Conservation (phyloP, 2,797 vertebrate genomes). For the Masticophis lateralis region DNA sequence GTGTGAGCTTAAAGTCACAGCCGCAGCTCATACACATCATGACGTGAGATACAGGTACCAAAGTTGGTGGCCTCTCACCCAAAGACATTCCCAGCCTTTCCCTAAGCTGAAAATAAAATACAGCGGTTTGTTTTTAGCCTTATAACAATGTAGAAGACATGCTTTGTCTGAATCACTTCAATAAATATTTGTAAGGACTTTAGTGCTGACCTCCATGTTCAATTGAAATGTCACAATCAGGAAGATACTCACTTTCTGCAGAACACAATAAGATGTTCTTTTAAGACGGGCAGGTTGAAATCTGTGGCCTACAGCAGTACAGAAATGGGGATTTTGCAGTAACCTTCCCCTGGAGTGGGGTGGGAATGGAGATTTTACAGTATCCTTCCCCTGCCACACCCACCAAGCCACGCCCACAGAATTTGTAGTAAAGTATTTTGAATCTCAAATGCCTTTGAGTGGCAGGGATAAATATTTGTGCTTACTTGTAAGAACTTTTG, state of each 20-base stretch:
- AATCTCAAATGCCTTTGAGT: neutral
- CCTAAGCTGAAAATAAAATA: slow-evolving; percentile 74
- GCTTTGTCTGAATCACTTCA: neutral
- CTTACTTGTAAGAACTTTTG: neutral
- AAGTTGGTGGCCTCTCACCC: slow-evolving; percentile 88
- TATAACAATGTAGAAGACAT: neutral
- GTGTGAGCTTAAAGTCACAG: slow-evolving; percentile 90
- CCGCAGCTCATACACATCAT: slow-evolving; percentile 98
- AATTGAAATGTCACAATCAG: slow-evolving; percentile 2
- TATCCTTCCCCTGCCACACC: no score
- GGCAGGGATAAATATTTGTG: neutral
- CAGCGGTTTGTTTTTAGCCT: neutral
- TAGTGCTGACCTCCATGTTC: slow-evolving; percentile 3
- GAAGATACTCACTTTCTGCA: slow-evolving; percentile 1
- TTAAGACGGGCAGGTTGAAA: neutral
- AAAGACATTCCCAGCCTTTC: slow-evolving; percentile 80
- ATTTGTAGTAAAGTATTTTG: no score
- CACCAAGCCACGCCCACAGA: no score
- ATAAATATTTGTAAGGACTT: neutral
- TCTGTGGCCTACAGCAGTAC: neutral
- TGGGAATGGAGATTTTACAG: no score
- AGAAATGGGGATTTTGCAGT: no score
- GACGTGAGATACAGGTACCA: slow-evolving; percentile 88
- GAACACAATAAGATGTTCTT: neutral
- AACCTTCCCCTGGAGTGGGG: no score